These are phyloP conservation scores for Anticlea derivata DNA, from an alignment of 2,888 invertebrate genomes.

Conservation along the genomic window DNA sequence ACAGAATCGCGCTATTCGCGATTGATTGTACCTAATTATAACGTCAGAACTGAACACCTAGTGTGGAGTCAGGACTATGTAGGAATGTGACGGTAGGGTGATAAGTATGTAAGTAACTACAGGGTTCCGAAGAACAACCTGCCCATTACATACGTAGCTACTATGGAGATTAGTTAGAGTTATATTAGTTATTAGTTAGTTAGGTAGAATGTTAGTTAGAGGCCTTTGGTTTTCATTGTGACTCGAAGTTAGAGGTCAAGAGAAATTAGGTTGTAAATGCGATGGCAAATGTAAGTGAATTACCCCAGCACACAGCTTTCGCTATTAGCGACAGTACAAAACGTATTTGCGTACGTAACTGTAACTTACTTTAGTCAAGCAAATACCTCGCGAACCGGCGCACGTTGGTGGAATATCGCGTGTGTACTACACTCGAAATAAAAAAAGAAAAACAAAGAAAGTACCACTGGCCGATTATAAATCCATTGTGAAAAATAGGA, in stretches of 20 bases:
- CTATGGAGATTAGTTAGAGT: too few relatives aligned
- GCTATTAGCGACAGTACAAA: slow-evolving; percentile 22
- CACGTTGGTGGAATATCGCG: slow-evolving; percentile 13
- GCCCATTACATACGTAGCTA: too few relatives aligned
- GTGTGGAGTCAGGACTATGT: too few relatives aligned
- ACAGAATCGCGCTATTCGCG: too few relatives aligned
- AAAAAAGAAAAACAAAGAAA: not conserved
- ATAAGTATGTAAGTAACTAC: too few relatives aligned
- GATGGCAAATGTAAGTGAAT: slow-evolving; percentile 37
- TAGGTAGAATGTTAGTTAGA: too few relatives aligned
- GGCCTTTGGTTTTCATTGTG: too few relatives aligned
- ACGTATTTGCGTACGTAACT: slow-evolving; percentile 15
- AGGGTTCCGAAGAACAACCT: too few relatives aligned
- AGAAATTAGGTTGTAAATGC: slow-evolving; percentile 29
- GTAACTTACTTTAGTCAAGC: slow-evolving; percentile 20
- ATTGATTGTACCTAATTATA: too few relatives aligned
- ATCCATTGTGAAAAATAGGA: not conserved
- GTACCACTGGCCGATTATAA: not conserved
- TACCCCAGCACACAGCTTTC: slow-evolving; percentile 37
- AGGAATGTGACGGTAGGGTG: too few relatives aligned
- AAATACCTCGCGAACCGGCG: slow-evolving; percentile 17
- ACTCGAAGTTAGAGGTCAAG: slow-evolving; percentile 22
- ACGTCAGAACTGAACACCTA: too few relatives aligned
- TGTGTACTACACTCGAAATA: not conserved
- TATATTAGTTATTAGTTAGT: too few relatives aligned